Evolutionary conservation across 2,113 vertebrate species (phyloP).

Genomic region (Choloepus hoffmanni): DNA sequence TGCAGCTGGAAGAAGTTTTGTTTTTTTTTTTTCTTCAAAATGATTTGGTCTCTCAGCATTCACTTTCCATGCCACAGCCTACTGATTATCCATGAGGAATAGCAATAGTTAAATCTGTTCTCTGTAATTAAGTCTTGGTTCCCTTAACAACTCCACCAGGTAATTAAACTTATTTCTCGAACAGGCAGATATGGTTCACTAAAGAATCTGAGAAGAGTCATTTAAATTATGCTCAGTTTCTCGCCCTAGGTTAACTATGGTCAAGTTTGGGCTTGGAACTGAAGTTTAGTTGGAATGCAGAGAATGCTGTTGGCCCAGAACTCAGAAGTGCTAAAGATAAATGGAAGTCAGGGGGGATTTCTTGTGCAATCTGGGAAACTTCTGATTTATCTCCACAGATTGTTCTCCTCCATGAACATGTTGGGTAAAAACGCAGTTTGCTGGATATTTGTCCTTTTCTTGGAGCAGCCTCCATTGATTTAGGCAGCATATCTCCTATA

Average conservation of each 20-base stretch:
- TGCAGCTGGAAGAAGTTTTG: background rate
- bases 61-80: conserved; percentile 53
- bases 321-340: conserved; percentile 29
- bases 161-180: conserved; percentile 72
- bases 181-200: conserved; percentile 62
- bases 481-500: conserved; percentile 11
- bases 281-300: conserved; percentile 43
- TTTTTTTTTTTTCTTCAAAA: conserved; percentile 12
- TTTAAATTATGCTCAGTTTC: conserved; percentile 44
- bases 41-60: background rate
- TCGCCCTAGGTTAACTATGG: conserved; percentile 16
- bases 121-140: conserved; percentile 70
- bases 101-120: conserved; percentile 56
- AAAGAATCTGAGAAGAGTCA: conserved; percentile 55
- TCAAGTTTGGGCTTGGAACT: conserved; percentile 50
- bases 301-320: conserved; percentile 67
- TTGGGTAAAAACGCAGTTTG: background rate
- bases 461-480: background rate
- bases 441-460: conserved; percentile 18
- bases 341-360: conserved; percentile 11
- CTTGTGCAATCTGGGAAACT: conserved; percentile 16
- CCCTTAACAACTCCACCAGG: conserved; percentile 69
- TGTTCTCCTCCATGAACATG: background rate
- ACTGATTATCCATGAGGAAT: background rate
- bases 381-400: background rate